These are phyloP conservation scores for Alces alces DNA, from an alignment of 2,113 vertebrate genomes.

Conservation along the genomic window DNA sequence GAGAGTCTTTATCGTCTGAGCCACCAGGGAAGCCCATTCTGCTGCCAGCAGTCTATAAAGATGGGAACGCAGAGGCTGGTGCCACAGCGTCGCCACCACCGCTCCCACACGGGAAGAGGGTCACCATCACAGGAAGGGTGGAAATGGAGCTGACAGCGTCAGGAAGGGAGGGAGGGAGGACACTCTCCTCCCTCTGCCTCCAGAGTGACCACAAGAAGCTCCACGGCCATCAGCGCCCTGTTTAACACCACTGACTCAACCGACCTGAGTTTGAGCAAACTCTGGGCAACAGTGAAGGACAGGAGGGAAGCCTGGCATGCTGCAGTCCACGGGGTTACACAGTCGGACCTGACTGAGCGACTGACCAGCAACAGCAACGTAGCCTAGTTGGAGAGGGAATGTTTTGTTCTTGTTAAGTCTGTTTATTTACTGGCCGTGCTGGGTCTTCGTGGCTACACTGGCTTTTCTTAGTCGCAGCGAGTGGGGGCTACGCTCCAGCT, in stretches of 20 bases:
- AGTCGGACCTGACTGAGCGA: rapidly evolving
- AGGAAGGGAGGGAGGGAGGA: background rate
- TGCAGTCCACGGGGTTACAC: background rate
- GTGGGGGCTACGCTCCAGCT: background rate
- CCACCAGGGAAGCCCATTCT: background rate
- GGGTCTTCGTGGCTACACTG: background rate
- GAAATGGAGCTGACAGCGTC: background rate
- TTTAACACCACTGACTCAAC: background rate
- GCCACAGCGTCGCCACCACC: too few species aligned
- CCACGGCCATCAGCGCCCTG: background rate
- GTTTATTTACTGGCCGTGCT: rapidly evolving
- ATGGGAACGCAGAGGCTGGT: background rate
- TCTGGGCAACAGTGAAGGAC: background rate
- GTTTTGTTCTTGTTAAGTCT: background rate
- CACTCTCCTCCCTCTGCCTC: background rate
- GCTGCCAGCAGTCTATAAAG: background rate
- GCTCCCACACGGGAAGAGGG: background rate
- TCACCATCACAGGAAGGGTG: background rate
- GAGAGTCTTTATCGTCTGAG: background rate
- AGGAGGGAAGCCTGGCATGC: background rate
- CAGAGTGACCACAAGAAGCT: background rate
- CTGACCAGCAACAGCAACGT: rapidly evolving
- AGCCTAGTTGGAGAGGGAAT: background rate
- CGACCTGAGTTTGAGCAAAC: background rate
- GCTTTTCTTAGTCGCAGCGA: background rate